phyloP scores from a whole-genome alignment of 1,140 invertebrate genomes.

The Drosophila triauraria region DNA sequence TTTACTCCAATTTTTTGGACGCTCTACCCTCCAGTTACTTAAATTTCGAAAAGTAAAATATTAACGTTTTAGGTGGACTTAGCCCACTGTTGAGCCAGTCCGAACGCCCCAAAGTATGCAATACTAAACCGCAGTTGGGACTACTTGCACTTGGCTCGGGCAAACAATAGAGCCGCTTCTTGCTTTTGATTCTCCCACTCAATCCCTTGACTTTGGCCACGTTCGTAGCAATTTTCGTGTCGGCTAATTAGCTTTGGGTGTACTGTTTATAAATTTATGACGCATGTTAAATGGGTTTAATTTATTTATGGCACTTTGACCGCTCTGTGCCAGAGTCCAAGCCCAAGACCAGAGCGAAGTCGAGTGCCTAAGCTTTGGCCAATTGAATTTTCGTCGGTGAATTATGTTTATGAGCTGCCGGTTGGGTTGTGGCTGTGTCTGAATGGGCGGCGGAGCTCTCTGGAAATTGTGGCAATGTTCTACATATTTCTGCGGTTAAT shows the following conservation, averaged over 20 bases:
- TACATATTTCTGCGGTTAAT: slow-evolving; percentile 68
- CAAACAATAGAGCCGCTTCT: slow-evolving; percentile 24
- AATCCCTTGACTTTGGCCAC: slow-evolving; percentile 43
- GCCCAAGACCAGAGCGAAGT: slow-evolving; percentile 14
- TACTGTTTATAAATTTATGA: slow-evolving; percentile 83
- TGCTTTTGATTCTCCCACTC: slow-evolving; percentile 7
- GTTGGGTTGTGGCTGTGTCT: slow-evolving; percentile 16
- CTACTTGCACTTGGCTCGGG: slow-evolving; percentile 48
- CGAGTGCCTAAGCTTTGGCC: slow-evolving; percentile 60
- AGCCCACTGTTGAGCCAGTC: slow-evolving; percentile 28
- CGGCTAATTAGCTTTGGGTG: slow-evolving; percentile 80
- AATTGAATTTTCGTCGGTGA: slow-evolving; percentile 75
- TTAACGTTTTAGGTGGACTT: not conserved
- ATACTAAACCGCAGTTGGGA: slow-evolving; percentile 41
- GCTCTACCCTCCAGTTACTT: no score
- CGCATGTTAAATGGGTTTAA: slow-evolving; percentile 82
- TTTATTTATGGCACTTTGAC: slow-evolving; percentile 79
- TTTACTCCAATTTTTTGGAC: no score
- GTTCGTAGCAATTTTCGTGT: slow-evolving; percentile 77
- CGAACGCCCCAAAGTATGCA: slow-evolving; percentile 39
- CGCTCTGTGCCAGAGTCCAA: slow-evolving; percentile 37
- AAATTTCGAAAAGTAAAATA: no score
- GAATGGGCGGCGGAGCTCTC: slow-evolving; percentile 1
- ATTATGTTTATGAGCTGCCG: slow-evolving; percentile 71
- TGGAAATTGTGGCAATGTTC: slow-evolving; percentile 27